Evolutionary conservation across 2,797 vertebrate species (phyloP).

Genomic region (Spinibarbus caldwelli): DNA sequence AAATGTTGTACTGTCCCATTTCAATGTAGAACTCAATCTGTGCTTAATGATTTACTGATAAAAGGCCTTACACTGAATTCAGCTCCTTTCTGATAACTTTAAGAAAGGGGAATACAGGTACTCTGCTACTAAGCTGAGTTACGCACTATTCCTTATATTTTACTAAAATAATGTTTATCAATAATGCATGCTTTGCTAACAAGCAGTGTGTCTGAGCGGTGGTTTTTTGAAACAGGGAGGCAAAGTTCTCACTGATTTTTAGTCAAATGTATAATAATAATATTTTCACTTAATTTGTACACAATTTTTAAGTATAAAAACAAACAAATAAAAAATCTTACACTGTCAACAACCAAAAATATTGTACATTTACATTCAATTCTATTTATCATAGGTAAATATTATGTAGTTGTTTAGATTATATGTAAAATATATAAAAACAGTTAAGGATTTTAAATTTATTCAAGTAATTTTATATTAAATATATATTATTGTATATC

Average conservation of each 20-base stretch:
- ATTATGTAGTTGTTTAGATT: no score
- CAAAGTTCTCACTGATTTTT: background rate
- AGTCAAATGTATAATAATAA: background rate
- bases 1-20: conserved; percentile 79
- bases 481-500: no score
- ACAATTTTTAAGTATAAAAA: background rate
- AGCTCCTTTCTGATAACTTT: conserved; percentile 1
- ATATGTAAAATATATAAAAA: no score
- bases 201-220: background rate
- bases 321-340: no score
- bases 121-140: background rate
- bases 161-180: background rate
- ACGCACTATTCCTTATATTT: background rate
- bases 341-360: background rate
- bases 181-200: background rate
- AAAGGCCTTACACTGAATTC: conserved; percentile 65
- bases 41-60: conserved; percentile 77
- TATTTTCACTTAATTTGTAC: background rate
- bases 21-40: conserved; percentile 80
- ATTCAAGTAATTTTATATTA: no score
- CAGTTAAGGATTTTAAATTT: no score
- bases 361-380: background rate
- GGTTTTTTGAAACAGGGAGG: background rate
- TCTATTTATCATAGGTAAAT: background rate
- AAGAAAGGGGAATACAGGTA: background rate